Base-by-base conservation (phyloP, 2,888 invertebrate genomes). In the Ptychoptera albimana region DNA sequence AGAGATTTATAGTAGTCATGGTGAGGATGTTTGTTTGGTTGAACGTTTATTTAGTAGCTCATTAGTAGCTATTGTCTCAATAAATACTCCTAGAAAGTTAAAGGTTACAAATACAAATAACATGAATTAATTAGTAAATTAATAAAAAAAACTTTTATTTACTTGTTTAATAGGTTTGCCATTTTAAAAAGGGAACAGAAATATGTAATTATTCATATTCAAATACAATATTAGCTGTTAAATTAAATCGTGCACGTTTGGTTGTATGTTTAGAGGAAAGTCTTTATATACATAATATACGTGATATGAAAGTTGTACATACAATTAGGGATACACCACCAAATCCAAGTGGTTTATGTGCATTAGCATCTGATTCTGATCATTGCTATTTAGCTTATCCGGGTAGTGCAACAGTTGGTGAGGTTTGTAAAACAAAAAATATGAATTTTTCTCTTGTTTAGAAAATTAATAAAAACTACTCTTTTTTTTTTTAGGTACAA, bases 251-350 rank as follows among this genome's bases (percentile, higher is more conserved):
- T 67, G 84, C 83, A 60, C 76, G 97, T 59, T 72, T 98, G 63
- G 83, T 98, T 52, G 97, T 98, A 53, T 96, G 96, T 65, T 71
- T 98, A 57, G 96, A 97, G 68, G 97, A 97, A 66, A 89, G 89
- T 55, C 74, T 98, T 53, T 94, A 94, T 68, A 93, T 98, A 62
- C 97, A 98, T 74, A 96, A 94, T 70, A 94, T 98, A 58, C 81
- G 86, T 55, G 93, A 96, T 66, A 94, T 96, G 94, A 92, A 91
- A 70, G 87, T 96, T 52, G 74, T 97, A 59, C 97, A 98, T 69
- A 94, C 93, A 48, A 97, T 98, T 62, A 78, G 93, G 56, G 97
- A 98, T 67, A 97, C 97, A 49, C 97, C 98, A 50, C 84, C 88
- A 49, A 98, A 98, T 72, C 82, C 86, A 45, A 74, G 76, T 57